phyloP scores from a whole-genome alignment of 2,113 vertebrate species.

The Solea solea region DNA sequence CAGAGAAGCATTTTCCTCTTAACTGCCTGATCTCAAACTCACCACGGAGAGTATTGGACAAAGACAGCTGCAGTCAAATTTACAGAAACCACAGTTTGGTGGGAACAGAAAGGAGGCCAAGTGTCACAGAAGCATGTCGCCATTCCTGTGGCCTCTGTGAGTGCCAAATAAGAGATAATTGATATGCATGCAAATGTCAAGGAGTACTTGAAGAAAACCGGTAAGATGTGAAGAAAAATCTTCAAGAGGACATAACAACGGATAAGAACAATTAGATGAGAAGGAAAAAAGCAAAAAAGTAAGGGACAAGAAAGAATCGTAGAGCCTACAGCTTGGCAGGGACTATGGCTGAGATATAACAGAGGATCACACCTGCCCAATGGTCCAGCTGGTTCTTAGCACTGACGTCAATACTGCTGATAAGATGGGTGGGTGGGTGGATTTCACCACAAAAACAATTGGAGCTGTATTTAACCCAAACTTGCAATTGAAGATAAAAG shows the following conservation, averaged over 20 bases:
- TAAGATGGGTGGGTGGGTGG: constrained; percentile 13
- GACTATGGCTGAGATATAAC: constrained; percentile 10
- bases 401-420: constrained; percentile 37
- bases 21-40: constrained; percentile 6
- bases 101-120: constrained; percentile 13
- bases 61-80: constrained; percentile 5
- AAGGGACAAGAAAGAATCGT: background rate
- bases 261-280: constrained; percentile 23
- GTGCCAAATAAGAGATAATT: constrained; percentile 45
- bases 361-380: constrained; percentile 43
- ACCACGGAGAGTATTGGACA: background rate
- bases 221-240: background rate
- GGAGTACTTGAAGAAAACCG: constrained; percentile 11
- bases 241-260: constrained; percentile 32
- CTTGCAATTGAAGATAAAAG: background rate
- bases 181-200: constrained; percentile 40
- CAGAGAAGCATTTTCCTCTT: constrained; percentile 8
- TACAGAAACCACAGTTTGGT: constrained; percentile 8
- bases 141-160: constrained; percentile 33
- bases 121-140: constrained; percentile 33
- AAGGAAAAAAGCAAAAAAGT: background rate
- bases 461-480: constrained; percentile 1
- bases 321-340: background rate
- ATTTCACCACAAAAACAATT: constrained; percentile 15
- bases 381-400: constrained; percentile 42